Base-by-base conservation (phyloP, 2,113 vertebrate genomes). In the Chaetura pelagica region DNA sequence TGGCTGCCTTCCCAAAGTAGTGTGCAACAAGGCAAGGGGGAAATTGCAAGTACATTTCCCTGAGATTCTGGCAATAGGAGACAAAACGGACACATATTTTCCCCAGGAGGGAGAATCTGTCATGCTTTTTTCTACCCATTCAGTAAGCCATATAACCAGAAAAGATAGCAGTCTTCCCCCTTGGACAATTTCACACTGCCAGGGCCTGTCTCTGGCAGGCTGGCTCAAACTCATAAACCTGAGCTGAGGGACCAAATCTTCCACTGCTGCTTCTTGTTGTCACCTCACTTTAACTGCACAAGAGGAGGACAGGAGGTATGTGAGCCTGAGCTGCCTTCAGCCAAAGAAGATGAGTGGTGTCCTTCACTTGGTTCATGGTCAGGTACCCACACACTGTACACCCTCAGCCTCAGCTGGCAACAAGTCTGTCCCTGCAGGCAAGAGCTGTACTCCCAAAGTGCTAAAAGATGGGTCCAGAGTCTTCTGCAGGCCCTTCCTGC, bases 1-100 rank as follows among this genome's bases (percentile, higher is more conserved):
- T 90, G 83, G 86, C 86, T 94, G 80, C 58, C 61, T 78, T 96
- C 86, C 80, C 84, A 93, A 89, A 51, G 34, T 27, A 71, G 46
- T 57, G 40, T 52, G 74, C 34, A 62, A 20, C 29, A 72, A 69
- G 52, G 66, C 61, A 84, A 86, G 34, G 78, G 44, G 48, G 38
- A 90, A 93, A 86, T 1, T 1, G 69, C 42, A 84, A 69, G 77
- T 75, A 17, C 61, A 55, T 90, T 97, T 89, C 52, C 55, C 68
- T 34, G 34, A 86, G 59, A 72, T 78, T 78, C 44, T 87, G 73
- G 61, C 54, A 85, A 83, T 15, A 8, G 44, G 4, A 78, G 55
- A 59, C 17, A 74, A 74, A 20, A 76, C 32, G 44, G 54, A 20
- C 10, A 12, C 29, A 10, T 66, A 19, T 83, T 84, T 91, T 57